Evolutionary conservation across 2,113 vertebrate species (phyloP).

Genomic region (Elachura formosa): DNA sequence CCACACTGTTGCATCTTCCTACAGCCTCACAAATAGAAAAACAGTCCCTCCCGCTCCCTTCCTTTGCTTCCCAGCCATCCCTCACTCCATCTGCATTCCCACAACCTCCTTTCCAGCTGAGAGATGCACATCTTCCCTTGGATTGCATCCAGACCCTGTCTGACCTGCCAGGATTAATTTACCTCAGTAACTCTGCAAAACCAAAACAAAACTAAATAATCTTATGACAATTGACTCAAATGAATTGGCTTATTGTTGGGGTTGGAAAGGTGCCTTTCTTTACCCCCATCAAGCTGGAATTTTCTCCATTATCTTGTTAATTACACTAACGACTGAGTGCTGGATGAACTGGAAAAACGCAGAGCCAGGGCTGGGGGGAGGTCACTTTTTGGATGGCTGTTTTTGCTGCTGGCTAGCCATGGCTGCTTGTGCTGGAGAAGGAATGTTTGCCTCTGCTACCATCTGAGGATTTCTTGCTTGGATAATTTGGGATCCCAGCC

Average conservation of each 20-base stretch:
- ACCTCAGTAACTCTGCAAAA: not conserved
- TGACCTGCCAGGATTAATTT: not conserved
- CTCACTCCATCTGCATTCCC: not conserved
- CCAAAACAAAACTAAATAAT: not conserved
- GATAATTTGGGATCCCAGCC: too few species aligned
- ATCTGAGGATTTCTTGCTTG: too few species aligned
- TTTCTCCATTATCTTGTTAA: too few species aligned
- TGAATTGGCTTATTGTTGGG: not conserved
- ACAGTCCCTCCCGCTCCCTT: not conserved
- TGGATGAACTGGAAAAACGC: too few species aligned
- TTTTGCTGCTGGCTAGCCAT: too few species aligned
- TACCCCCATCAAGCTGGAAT: too few species aligned
- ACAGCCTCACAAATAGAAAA: not conserved
- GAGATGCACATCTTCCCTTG: not conserved
- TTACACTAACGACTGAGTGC: too few species aligned
- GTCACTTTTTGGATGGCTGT: too few species aligned
- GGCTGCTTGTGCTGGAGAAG: too few species aligned
- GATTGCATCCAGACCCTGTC: not conserved
- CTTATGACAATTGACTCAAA: not conserved
- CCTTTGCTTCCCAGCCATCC: not conserved
- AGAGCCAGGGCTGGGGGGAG: too few species aligned
- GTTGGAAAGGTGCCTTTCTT: too few species aligned
- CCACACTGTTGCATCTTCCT: not conserved
- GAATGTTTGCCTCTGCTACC: too few species aligned
- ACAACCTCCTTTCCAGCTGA: not conserved